These are phyloP conservation scores for Eupsilia transversa DNA, from an alignment of 2,888 invertebrate species.

Conservation along the genomic window DNA sequence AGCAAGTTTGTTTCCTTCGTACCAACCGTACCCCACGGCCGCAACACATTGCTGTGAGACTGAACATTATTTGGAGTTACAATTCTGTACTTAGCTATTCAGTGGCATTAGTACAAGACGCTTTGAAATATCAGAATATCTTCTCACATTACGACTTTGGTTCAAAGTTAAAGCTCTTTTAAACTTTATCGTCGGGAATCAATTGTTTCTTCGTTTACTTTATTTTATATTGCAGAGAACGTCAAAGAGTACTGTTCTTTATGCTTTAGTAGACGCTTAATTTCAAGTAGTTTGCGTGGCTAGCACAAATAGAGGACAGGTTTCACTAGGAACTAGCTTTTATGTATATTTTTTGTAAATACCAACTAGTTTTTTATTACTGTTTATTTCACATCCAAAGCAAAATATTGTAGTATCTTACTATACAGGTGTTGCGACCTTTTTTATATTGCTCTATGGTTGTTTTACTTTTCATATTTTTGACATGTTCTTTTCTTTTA, in stretches of 20 bases:
- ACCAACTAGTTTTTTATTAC: neutral
- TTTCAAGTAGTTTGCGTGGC: slow-evolving; percentile 18
- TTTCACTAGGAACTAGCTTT: neutral
- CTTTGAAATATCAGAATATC: slow-evolving; percentile 51
- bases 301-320: neutral
- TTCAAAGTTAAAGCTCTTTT: slow-evolving; percentile 54
- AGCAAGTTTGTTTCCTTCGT: neutral
- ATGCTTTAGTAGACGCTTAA: slow-evolving; percentile 6
- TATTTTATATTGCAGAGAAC: slow-evolving; percentile 15
- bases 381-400: neutral
- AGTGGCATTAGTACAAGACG: slow-evolving; percentile 16
- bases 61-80: neutral
- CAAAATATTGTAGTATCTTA: neutral
- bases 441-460: no score
- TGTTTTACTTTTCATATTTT: no score
- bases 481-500: no score
- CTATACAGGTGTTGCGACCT: no score
- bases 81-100: slow-evolving; percentile 6
- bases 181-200: slow-evolving; percentile 47
- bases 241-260: slow-evolving; percentile 14
- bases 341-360: neutral
- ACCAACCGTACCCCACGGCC: neutral
- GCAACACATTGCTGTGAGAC: no score
- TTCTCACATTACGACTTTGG: slow-evolving; percentile 38
- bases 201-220: slow-evolving; percentile 47